phyloP scores from a whole-genome alignment of 2,113 vertebrate species.

The Leptobrachium ailaonicum region DNA sequence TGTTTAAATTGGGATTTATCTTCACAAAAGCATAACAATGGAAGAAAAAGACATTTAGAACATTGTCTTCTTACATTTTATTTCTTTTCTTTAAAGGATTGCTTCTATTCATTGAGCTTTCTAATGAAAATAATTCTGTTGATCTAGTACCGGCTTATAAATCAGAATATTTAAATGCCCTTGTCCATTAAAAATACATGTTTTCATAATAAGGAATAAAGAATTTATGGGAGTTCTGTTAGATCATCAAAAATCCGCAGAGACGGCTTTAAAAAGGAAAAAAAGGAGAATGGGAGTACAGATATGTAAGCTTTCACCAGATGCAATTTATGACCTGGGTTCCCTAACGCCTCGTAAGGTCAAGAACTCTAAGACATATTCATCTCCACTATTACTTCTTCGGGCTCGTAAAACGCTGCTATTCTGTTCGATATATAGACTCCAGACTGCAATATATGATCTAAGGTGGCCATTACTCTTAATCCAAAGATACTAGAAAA shows the following conservation, averaged over 20 bases:
- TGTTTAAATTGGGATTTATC: no score
- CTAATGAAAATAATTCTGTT: neutral
- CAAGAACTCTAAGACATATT: constrained; percentile 35
- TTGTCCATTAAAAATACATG: neutral
- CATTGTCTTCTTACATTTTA: no score
- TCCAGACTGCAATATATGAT: constrained; percentile 16
- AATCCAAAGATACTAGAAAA: constrained; percentile 1
- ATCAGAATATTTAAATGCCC: neutral
- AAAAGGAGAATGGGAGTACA: constrained; percentile 13
- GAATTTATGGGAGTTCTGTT: neutral
- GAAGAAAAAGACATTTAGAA: no score
- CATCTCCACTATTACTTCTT: constrained; percentile 52
- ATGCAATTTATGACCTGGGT: constrained; percentile 47
- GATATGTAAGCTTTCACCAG: constrained; percentile 44
- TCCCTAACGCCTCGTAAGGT: constrained; percentile 56
- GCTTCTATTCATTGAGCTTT: neutral
- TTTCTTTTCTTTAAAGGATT: neutral
- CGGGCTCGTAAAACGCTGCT: constrained; percentile 41
- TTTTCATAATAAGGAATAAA: neutral
- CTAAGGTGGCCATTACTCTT: constrained; percentile 2
- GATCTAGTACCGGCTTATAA: neutral
- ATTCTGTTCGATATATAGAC: neutral
- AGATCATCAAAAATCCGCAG: neutral
- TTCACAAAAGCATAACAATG: no score
- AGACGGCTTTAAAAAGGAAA: neutral